Conservation (phyloP, 2,888 invertebrate species). For the Creontiades dilutus region DNA sequence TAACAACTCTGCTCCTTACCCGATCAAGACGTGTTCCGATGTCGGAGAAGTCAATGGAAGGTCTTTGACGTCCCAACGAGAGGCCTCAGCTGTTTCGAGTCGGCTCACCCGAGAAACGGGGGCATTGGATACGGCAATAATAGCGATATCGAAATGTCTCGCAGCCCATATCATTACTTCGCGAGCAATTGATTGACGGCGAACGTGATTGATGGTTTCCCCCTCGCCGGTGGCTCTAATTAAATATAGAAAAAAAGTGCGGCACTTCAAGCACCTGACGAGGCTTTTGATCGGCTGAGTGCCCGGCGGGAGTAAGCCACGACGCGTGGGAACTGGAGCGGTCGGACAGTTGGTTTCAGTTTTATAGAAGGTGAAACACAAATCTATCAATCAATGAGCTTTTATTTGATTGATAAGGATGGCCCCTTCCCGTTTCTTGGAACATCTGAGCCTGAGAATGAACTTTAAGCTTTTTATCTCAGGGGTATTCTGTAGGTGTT, state of each 20-base stretch:
- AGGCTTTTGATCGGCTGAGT: background rate
- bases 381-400: background rate
- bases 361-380: background rate
- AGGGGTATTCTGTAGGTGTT: too few relatives aligned
- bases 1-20: too few relatives aligned
- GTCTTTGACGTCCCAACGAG: too few relatives aligned
- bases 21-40: too few relatives aligned
- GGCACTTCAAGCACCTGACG: slow-evolving; percentile 18
- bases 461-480: too few relatives aligned
- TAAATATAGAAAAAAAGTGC: slow-evolving; percentile 54
- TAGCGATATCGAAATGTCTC: slow-evolving; percentile 40
- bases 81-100: too few relatives aligned
- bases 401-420: too few relatives aligned
- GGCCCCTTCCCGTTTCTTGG: too few relatives aligned
- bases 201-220: slow-evolving; percentile 45
- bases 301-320: slow-evolving; percentile 16
- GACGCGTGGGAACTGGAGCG: slow-evolving; percentile 39
- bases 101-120: background rate
- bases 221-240: slow-evolving; percentile 28
- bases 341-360: background rate
- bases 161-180: slow-evolving; percentile 49
- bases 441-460: too few relatives aligned
- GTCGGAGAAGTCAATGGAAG: too few relatives aligned
- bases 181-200: slow-evolving; percentile 43
- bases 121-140: slow-evolving; percentile 12